Conservation (phyloP, 2,797 vertebrate species). For the Gobio occitaniae region DNA sequence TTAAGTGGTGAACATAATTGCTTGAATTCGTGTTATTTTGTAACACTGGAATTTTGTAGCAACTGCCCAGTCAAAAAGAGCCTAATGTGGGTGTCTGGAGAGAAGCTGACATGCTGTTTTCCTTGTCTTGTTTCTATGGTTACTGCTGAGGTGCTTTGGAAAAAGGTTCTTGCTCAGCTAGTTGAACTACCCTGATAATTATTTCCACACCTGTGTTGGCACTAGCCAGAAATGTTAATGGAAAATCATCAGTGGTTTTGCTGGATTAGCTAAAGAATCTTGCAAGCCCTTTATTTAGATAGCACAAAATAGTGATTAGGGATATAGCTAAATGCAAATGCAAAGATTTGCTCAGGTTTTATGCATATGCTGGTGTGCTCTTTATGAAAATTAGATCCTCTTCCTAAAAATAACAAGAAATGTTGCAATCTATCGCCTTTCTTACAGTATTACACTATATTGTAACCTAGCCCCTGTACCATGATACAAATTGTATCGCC, state of each 20-base stretch:
- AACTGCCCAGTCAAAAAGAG: slow-evolving; percentile 14
- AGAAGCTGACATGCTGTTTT: slow-evolving; percentile 74
- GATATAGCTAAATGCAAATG: background rate
- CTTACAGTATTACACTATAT: background rate
- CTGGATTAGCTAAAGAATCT: background rate
- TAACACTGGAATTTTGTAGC: background rate
- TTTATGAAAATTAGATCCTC: too few species aligned
- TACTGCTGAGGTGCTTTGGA: slow-evolving; percentile 73
- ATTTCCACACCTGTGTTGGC: slow-evolving; percentile 66
- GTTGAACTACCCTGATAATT: slow-evolving; percentile 73
- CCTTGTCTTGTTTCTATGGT: slow-evolving; percentile 72
- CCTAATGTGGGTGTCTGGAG: slow-evolving; percentile 29
- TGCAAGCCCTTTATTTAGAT: background rate
- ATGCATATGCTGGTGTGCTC: too few species aligned
- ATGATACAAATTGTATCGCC: background rate
- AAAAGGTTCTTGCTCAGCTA: slow-evolving; percentile 71
- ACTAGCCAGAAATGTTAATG: slow-evolving; percentile 45
- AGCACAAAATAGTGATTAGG: background rate
- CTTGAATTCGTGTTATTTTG: background rate
- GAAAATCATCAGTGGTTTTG: slow-evolving; percentile 28
- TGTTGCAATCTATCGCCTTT: too few species aligned
- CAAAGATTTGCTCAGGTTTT: too few species aligned
- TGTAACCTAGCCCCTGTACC: background rate
- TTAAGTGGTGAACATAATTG: background rate
- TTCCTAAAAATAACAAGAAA: too few species aligned